Evolutionary conservation across 2,888 invertebrate species (phyloP), one percentile per base, ranked within the genome.

Genomic region (Drosophila anomelani): DNA sequence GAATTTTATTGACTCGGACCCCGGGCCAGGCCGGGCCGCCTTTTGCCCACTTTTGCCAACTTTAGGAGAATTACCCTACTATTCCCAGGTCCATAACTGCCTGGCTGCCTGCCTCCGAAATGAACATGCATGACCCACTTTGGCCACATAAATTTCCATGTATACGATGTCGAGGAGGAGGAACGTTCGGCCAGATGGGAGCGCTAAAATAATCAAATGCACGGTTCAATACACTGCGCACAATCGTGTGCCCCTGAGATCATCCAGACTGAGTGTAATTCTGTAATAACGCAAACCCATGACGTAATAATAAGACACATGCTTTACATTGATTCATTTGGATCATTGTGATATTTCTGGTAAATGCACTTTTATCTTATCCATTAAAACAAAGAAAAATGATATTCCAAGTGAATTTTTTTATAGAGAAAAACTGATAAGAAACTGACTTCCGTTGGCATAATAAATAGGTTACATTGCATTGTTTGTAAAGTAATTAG

Each of bases 61-160:
- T 81, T 79, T 70, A 68, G 75, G 85, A 68, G 77, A 86, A 79
- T 81, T 76, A 63, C 70, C 67, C 67, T 43, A 66, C 66, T 36
- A 36, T n/a, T 66, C 34, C 64, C 76, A 59, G 59, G 39, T 62
- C 69, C 75, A 34, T 63, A 53, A 47, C 41, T 43, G 41, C 51
- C 76, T 58, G 51, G 34, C 51, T 51, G 29, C 29, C 29, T 29
- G 29, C 29, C 29, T 29, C 29, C 34, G 32, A 7, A 54, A 47
- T 20, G 54, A 61, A 60, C 63, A 60, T 71, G 77, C 69, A 75
- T 83, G 83, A 88, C 83, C 88, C 79, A 88, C 55, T 81, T 88
- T 70, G 55, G 57, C 59, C 64, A 64, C 61, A 82, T 81, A 68
- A 59, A 70, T 71, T 82, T 69, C 58, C 55, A 70, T 67, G 63